phyloP scores from a whole-genome alignment of 2,797 vertebrate species.

The Vultur gryphus region DNA sequence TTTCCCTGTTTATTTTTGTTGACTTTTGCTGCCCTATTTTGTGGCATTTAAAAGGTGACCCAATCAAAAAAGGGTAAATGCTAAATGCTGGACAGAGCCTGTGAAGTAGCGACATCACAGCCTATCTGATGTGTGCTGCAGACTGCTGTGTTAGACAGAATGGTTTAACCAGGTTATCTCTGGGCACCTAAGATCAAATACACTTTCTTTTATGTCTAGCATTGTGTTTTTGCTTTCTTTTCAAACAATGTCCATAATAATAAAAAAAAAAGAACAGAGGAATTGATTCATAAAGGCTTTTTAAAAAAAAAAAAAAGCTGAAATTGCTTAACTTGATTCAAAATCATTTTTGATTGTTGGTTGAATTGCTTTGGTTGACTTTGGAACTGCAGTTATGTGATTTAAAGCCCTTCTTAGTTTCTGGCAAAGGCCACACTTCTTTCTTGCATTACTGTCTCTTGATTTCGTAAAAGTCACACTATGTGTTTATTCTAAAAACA shows the following conservation, averaged over 20 bases:
- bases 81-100: constrained; percentile 74
- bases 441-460: not conserved
- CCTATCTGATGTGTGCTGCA: constrained; percentile 69
- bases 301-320: not conserved
- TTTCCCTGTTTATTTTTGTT: constrained; percentile 85
- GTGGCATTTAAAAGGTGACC: constrained; percentile 86
- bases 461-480: constrained; percentile 21
- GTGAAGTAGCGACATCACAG: constrained; percentile 80
- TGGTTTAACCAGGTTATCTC: constrained; percentile 68
- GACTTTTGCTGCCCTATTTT: constrained; percentile 89
- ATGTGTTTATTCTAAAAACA: constrained; percentile 30
- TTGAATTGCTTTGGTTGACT: constrained; percentile 47
- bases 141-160: constrained; percentile 43
- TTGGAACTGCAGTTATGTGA: constrained; percentile 36
- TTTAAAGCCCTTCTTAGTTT: constrained; percentile 53
- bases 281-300: constrained; percentile 28
- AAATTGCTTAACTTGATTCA: constrained; percentile 50
- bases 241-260: constrained; percentile 55
- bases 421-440: not conserved
- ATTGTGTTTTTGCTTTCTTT: constrained; percentile 76
- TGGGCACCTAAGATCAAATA: constrained; percentile 73
- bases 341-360: constrained; percentile 54
- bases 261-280: not conserved
- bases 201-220: constrained; percentile 67
- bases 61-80: constrained; percentile 82